Evolutionary conservation across 2,888 invertebrate genomes (phyloP), one percentile per base, ranked within the genome.

Genomic region (Stratiomys singularior): DNA sequence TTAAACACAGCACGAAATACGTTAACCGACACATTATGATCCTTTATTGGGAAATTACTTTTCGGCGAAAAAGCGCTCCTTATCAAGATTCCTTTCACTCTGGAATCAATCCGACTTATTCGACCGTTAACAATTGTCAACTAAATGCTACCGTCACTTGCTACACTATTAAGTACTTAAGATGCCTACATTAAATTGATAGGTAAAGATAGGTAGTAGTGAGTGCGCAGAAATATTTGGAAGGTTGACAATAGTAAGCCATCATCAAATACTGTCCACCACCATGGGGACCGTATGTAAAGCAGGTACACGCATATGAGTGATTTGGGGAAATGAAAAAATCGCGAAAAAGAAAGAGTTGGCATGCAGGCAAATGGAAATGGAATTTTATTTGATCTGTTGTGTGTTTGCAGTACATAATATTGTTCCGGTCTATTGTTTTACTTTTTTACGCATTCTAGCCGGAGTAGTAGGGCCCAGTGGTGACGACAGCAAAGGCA

Each of bases 341-440:
- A 46, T n/a, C 13, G 47, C 47, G 21, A 7, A 46, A 9, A 30
- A 69, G 30, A 47, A 69, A 47, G 69, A 47, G 18, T 7, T n/a
- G 27, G 15, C 25, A 15, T n/a, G 21, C 13, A 23, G 30, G 37
- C 46, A 27, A 28, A 46, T 64, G 64, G 64, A 46, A 76, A 76
- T 47, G 27, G 27, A 63, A 76, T 15, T 37, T 47, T 37, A 21
- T 64, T 64, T 27, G 18, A 28, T 1, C 30, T 27, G 11, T 72
- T 58, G 56, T 56, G n/a, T n/a, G n/a, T 23, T 30, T 56, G 28
- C 58, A 37, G 37, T 37, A 37, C n/a, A 25, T 25, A 18, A 3
- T 13, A 44, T 23, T 21, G 76, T 76, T 76, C 64, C 64, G 63
- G 76, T 63, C 47, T 46, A 64, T 76, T 76, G 76, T 76, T 44